These are phyloP conservation scores for Propsilocerus akamusi DNA, from an alignment of 1,140 invertebrate genomes.

Conservation along the genomic window DNA sequence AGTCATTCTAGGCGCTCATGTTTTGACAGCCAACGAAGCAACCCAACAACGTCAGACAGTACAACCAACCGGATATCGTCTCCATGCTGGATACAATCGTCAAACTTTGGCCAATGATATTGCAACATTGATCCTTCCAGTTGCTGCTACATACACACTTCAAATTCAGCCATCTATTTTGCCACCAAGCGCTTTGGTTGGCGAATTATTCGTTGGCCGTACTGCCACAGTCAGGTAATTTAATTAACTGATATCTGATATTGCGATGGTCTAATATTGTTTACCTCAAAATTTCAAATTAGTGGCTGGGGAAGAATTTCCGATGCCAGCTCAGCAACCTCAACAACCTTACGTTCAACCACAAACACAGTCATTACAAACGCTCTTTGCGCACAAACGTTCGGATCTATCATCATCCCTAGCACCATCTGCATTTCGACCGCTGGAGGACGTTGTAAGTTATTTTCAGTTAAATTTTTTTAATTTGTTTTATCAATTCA, in stretches of 20 bases:
- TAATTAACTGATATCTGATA: too few species aligned
- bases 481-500: not conserved
- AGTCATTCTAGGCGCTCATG: not conserved
- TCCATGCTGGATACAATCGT: not conserved
- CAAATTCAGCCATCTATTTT: not conserved
- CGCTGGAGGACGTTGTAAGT: conserved; percentile 9
- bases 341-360: conserved; percentile 13
- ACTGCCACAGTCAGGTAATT: too few species aligned
- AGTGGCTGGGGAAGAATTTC: not conserved
- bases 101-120: not conserved
- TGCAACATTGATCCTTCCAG: not conserved
- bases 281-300: too few species aligned
- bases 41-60: not conserved
- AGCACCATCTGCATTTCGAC: conserved; percentile 17
- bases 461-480: not conserved
- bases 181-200: not conserved
- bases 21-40: not conserved
- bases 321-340: conserved; percentile 5
- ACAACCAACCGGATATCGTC: not conserved
- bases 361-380: conserved; percentile 13
- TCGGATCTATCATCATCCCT: conserved; percentile 9
- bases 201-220: not conserved
- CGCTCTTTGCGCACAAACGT: conserved; percentile 10
- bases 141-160: not conserved
- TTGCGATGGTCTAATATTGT: too few species aligned